phyloP scores from a whole-genome alignment of 2,113 vertebrate genomes.

The Pristiophorus japonicus region DNA sequence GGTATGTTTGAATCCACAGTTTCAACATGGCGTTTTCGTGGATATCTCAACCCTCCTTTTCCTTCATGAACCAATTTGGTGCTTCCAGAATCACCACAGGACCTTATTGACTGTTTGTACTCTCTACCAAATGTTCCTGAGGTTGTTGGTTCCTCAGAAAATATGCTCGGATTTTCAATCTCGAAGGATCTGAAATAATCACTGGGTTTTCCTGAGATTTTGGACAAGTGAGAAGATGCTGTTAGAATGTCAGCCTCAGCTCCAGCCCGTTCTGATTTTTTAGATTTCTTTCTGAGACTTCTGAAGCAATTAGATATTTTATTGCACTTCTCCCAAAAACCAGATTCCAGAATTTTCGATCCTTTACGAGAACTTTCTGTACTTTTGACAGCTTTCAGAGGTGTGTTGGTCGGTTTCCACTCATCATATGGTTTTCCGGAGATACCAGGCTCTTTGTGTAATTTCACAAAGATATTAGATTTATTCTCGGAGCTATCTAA shows the following conservation, averaged over 20 bases:
- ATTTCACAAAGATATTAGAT: not conserved
- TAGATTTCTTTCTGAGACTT: conserved; percentile 25
- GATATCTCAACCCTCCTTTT: not conserved
- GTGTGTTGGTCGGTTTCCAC: not conserved
- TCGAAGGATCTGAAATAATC: not conserved
- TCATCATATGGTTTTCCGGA: not conserved
- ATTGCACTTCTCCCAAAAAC: conserved; percentile 29
- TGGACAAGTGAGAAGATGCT: not conserved
- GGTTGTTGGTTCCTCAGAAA: not conserved
- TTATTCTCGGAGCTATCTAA: not conserved
- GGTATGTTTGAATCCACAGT: not conserved
- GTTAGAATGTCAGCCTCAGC: not conserved
- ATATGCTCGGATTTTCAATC: not conserved
- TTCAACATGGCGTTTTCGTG: not conserved
- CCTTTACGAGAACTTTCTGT: not conserved
- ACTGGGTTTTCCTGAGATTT: not conserved
- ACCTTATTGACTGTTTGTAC: not conserved
- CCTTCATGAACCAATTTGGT: not conserved
- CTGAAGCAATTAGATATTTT: conserved; percentile 29
- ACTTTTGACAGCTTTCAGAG: conserved; percentile 18
- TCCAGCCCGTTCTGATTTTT: not conserved
- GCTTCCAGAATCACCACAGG: not conserved
- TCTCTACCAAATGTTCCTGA: not conserved
- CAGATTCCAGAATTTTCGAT: conserved; percentile 10
- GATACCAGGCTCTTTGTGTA: not conserved